Evolutionary conservation across 2,113 vertebrate species (phyloP).

Genomic region (Plectropomus leopardus): DNA sequence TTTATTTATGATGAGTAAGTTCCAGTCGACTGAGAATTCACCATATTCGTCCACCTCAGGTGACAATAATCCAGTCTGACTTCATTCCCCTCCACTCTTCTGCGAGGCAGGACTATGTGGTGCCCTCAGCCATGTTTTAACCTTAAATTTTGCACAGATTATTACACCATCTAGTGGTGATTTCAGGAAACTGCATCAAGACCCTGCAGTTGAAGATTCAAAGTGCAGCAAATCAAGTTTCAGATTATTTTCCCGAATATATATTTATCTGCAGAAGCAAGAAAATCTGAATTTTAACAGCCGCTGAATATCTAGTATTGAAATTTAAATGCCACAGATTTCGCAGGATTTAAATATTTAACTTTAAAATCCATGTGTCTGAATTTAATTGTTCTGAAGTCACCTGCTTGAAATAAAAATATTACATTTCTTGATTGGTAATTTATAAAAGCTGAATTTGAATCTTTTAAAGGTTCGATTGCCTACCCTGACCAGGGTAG

Average conservation of each 20-base stretch:
- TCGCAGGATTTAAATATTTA: no score
- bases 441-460: no score
- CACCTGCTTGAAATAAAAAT: no score
- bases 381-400: no score
- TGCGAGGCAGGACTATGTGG: neutral
- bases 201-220: neutral
- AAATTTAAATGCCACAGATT: no score
- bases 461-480: no score
- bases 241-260: neutral
- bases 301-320: no score
- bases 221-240: neutral
- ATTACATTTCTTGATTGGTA: no score
- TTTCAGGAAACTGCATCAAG: neutral
- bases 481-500: no score
- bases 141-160: neutral
- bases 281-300: no score
- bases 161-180: slow-evolving; percentile 55
- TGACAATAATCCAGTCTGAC: neutral
- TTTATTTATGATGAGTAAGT: neutral
- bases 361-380: no score
- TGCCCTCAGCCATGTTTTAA: neutral
- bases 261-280: no score
- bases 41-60: neutral
- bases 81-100: neutral
- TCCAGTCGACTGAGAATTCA: neutral